phyloP scores from a whole-genome alignment of 1,140 invertebrate genomes.

The Chlorops oryzae region DNA sequence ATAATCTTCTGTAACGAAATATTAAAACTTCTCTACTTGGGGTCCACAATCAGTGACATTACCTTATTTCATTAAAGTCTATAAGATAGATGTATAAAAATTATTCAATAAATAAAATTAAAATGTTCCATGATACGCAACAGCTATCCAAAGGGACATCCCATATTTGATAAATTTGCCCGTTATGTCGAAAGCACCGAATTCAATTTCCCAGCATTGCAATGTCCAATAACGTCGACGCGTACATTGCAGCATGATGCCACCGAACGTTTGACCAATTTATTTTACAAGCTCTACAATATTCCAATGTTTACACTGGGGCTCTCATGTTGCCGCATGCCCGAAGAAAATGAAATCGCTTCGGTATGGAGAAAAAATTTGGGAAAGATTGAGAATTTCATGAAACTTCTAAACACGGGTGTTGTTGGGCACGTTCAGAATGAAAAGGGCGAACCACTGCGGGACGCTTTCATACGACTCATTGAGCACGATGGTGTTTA shows the following conservation, averaged over 20 bases:
- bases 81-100: too few relatives aligned
- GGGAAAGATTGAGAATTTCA: slow-evolving; percentile 61
- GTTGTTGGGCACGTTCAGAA: slow-evolving; percentile 68
- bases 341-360: slow-evolving; percentile 57
- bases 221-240: slow-evolving; percentile 28
- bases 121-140: not conserved
- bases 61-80: too few relatives aligned
- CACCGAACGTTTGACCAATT: slow-evolving; percentile 50
- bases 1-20: too few relatives aligned
- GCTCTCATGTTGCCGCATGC: slow-evolving; percentile 73
- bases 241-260: slow-evolving; percentile 27
- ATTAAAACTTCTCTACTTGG: too few relatives aligned
- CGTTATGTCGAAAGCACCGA: slow-evolving; percentile 34
- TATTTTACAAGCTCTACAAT: slow-evolving; percentile 53
- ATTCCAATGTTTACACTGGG: slow-evolving; percentile 56
- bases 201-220: slow-evolving; percentile 35
- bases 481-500: slow-evolving; percentile 54
- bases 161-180: slow-evolving; percentile 37
- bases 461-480: slow-evolving; percentile 64
- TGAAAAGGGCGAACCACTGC: slow-evolving; percentile 56
- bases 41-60: too few relatives aligned
- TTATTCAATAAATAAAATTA: too few relatives aligned
- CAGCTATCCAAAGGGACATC: slow-evolving; percentile 28
- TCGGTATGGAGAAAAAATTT: slow-evolving; percentile 71
- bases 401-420: slow-evolving; percentile 55